These are phyloP conservation scores for Caenorhabditis afra DNA, from an alignment of 2,888 invertebrate genomes.

Conservation along the genomic window DNA sequence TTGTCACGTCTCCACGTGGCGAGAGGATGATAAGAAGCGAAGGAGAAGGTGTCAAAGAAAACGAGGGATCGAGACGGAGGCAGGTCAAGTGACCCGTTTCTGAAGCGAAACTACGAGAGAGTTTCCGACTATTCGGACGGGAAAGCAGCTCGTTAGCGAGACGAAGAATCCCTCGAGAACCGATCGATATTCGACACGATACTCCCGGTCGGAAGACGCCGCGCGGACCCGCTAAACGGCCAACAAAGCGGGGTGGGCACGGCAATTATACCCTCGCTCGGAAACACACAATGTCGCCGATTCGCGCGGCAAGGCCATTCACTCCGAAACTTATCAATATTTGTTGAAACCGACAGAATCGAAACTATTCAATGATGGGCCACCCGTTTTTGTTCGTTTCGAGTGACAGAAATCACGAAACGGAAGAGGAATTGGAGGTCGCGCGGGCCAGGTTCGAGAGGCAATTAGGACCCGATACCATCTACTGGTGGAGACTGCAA, in stretches of 20 bases:
- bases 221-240: slow-evolving; percentile 13
- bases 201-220: slow-evolving; percentile 3
- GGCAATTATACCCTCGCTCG: slow-evolving; percentile 5
- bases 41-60: neutral
- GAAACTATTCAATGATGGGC: neutral
- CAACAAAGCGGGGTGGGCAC: neutral
- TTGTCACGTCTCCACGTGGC: no score
- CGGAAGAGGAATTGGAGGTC: slow-evolving; percentile 21
- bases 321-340: no score
- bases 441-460: slow-evolving; percentile 23
- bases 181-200: slow-evolving; percentile 28
- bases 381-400: slow-evolving; percentile 11
- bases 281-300: neutral
- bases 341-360: no score
- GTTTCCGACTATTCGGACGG: no score
- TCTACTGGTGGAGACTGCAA: slow-evolving; percentile 13
- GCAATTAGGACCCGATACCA: slow-evolving; percentile 38
- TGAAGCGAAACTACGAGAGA: no score
- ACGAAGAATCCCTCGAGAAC: slow-evolving; percentile 25
- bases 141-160: neutral
- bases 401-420: neutral
- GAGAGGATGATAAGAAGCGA: no score
- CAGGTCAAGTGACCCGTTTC: slow-evolving; percentile 16
- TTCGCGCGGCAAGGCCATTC: neutral
- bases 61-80: neutral